A percentile compares a stretch with the other conserved stretches of the same genome.
Evolutionary conservation across 2,113 vertebrate species (phyloP).

Genomic region (Paradoxurus hermaphroditus): DNA sequence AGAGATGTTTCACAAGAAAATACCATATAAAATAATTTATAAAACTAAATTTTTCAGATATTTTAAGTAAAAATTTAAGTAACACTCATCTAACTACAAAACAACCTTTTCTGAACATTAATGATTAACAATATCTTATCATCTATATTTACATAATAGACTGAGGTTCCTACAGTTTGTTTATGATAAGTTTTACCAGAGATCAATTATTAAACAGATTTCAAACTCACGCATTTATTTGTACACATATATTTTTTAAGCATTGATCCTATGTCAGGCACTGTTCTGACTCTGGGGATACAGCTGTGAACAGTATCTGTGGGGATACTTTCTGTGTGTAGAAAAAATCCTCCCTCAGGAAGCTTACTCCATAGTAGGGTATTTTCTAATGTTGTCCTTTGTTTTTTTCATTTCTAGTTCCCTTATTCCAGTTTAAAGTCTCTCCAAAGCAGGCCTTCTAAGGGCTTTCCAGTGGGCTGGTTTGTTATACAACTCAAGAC

Average conservation of each 20-base stretch:
- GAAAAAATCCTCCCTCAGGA: background rate
- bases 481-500: background rate
- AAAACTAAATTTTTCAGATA: background rate
- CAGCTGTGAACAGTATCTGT: background rate
- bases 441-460: background rate
- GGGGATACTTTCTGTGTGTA: no score
- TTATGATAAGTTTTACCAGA: background rate
- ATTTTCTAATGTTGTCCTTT: background rate
- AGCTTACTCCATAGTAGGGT: background rate
- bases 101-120: background rate
- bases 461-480: background rate
- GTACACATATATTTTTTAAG: background rate
- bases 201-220: background rate
- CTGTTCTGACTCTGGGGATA: background rate
- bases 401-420: background rate
- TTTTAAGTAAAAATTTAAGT: background rate
- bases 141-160: background rate
- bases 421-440: background rate
- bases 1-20: background rate
- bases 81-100: background rate
- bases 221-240: background rate
- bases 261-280: background rate
- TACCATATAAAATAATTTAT: background rate
- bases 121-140: background rate
- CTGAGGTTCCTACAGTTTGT: background rate